Evolutionary conservation across 2,797 vertebrate genomes (phyloP), one percentile per base, ranked within the genome.

Genomic region (Tapera naevia): DNA sequence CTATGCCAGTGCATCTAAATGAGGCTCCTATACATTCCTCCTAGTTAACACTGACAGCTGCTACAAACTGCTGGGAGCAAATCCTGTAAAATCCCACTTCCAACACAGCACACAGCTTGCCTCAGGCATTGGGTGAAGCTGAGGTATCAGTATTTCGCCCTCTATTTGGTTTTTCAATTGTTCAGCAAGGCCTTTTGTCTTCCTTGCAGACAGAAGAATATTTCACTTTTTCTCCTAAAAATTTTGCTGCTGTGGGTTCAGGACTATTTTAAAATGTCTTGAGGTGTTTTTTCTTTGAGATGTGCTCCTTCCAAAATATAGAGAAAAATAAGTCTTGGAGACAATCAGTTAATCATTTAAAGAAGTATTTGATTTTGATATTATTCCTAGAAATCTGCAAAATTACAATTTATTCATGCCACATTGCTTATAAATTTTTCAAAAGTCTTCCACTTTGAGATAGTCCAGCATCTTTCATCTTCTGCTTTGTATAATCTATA

Each of bases 21-120:
- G 24, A 72, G 27, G 30, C 53, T 70, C 48, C 30, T n/a, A 1
- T 33, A 4, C 60, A 5, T 67, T 88, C 19, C 7, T 65, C 2
- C 5, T 60, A 22, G 58, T 69, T 89, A 56, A 24, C 89, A 75
- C 43, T 58, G 58, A 75, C 28, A 89, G 51, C 54, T 80, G 57
- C 72, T 75, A 39, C 41, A 60, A 62, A 61, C 41, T 54, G 27
- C 23, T 58, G 25, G 32, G 48, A 43, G 5, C 37, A 76, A 69
- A 35, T 70, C 72, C 37, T 48, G 10, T 72, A 25, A 74, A 89
- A 70, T 80, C 12, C 5, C 6, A 21, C 45, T 89, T 85, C 22
- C n/a, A 72, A 0, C 14, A 7, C 0, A 1, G 16, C 27, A 10
- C 2, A 3, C 24, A 51, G 25, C 51, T 91, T 74, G 25, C 39